Conservation (phyloP, 2,888 invertebrate genomes). For the Macrosiphum euphorbiae region DNA sequence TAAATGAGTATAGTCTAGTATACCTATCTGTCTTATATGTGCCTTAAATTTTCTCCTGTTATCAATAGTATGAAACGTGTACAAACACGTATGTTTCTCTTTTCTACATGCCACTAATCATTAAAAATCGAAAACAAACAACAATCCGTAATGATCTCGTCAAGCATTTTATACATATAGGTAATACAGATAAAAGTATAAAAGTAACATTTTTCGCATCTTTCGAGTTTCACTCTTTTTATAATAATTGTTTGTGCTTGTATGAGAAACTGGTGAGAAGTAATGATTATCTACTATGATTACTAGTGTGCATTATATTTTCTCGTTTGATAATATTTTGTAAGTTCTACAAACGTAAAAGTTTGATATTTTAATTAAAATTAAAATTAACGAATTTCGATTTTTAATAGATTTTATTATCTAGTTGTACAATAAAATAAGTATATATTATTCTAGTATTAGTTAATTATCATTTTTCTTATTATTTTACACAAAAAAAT, state of each 20-base stretch:
- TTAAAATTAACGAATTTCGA: background rate
- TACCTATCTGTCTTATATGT: background rate
- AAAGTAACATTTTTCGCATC: constrained; percentile 38
- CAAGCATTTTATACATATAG: constrained; percentile 29
- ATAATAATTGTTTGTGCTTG: constrained; percentile 10
- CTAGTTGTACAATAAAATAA: background rate
- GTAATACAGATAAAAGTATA: constrained; percentile 23
- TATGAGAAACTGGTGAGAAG: background rate
- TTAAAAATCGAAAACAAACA: constrained; percentile 59
- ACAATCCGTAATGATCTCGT: constrained; percentile 16
- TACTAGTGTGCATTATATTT: constrained; percentile 5
- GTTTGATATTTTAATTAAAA: constrained; percentile 25
- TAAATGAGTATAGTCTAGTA: background rate
- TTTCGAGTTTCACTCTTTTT: constrained; percentile 51
- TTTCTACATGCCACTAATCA: constrained; percentile 35
- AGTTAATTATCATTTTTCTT: background rate
- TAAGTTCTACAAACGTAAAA: constrained; percentile 9
- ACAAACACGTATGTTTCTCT: constrained; percentile 40
- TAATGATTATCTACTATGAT: background rate
- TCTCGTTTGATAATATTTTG: constrained; percentile 8
- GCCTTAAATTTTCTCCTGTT: constrained; percentile 51
- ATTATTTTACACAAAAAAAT: background rate
- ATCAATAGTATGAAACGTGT: constrained; percentile 12
- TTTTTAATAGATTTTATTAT: background rate
- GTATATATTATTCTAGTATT: background rate